These are phyloP conservation scores for Epirrhoe tristata DNA, from an alignment of 2,888 invertebrate genomes.

Conservation along the genomic window DNA sequence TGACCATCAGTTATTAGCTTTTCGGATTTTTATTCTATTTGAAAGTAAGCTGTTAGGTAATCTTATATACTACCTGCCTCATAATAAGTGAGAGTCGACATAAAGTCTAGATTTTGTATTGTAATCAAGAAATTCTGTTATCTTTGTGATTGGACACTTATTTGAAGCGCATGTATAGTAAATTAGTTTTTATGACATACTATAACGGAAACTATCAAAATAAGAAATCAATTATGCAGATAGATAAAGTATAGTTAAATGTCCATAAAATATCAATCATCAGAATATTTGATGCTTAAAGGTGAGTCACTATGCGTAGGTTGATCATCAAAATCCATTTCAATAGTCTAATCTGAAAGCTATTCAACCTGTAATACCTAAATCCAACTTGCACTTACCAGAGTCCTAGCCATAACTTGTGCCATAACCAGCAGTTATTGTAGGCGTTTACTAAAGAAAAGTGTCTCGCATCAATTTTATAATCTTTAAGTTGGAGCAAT, in stretches of 20 bases:
- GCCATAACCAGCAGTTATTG: constrained; percentile 1
- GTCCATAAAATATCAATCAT: constrained; percentile 22
- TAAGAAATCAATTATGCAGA: constrained; percentile 4
- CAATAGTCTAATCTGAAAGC: constrained; percentile 36
- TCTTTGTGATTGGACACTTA: too few species aligned
- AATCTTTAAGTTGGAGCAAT: background rate
- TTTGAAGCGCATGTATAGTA: too few species aligned
- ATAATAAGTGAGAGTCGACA: too few species aligned
- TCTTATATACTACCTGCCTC: background rate
- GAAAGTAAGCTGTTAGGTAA: background rate
- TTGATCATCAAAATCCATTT: constrained; percentile 29
- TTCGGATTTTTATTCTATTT: background rate
- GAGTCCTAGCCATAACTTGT: background rate
- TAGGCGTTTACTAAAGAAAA: background rate
- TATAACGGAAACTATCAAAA: constrained; percentile 7
- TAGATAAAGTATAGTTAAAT: background rate
- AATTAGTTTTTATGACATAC: background rate
- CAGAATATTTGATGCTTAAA: constrained; percentile 21
- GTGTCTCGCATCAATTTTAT: constrained; percentile 5
- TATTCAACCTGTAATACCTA: constrained; percentile 42
- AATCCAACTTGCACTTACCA: constrained; percentile 6
- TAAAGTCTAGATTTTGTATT: too few species aligned
- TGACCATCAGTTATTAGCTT: background rate
- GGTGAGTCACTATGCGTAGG: constrained; percentile 32
- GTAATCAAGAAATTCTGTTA: too few species aligned